Conservation (phyloP, 2,888 invertebrate species). For the Galerucella calmariensis region DNA sequence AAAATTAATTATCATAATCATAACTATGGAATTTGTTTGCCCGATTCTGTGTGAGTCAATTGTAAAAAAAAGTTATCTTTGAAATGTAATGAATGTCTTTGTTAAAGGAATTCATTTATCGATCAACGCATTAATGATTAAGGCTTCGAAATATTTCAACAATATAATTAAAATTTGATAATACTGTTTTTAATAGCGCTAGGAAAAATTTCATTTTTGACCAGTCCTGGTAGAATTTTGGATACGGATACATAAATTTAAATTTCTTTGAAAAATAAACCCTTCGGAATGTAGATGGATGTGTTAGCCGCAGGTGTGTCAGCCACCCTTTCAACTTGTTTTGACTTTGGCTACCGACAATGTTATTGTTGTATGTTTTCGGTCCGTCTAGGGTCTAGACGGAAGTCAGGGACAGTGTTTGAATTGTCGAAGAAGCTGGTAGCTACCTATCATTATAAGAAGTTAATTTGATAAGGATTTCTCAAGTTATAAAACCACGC, state of each 20-base stretch:
- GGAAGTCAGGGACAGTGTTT: slow-evolving; percentile 16
- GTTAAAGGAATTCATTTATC: background rate
- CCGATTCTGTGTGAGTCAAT: slow-evolving; percentile 1
- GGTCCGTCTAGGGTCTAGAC: slow-evolving; percentile 13
- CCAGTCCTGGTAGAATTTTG: too few species aligned
- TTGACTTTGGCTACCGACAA: background rate
- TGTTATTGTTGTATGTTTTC: slow-evolving; percentile 1
- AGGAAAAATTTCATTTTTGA: background rate
- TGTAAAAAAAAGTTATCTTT: background rate
- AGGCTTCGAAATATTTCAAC: background rate
- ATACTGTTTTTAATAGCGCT: too few species aligned
- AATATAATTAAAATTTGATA: background rate
- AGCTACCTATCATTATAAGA: background rate
- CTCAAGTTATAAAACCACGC: background rate
- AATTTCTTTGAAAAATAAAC: background rate
- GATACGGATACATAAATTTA: background rate
- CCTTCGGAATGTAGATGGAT: background rate
- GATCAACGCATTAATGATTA: background rate
- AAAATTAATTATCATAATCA: background rate
- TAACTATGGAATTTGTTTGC: background rate
- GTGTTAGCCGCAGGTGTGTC: slow-evolving; percentile 15
- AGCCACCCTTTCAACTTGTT: background rate
- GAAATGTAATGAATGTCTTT: background rate
- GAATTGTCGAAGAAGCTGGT: slow-evolving; percentile 10
- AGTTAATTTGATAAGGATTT: background rate